Conservation (phyloP, 2,113 vertebrate genomes). For the Lanius collurio region DNA sequence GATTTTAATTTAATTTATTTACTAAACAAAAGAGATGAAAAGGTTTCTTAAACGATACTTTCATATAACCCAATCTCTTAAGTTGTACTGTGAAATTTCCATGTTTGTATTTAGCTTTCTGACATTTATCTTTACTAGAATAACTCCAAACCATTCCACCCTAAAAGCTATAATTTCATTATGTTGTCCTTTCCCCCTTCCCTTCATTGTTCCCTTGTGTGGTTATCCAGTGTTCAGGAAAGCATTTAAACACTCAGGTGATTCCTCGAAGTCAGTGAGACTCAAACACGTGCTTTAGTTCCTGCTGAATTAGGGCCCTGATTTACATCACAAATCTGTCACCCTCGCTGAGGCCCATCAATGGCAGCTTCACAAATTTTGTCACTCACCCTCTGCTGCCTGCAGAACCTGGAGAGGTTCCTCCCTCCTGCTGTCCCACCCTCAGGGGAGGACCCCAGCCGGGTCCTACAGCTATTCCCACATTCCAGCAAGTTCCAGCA, state of each 20-base stretch:
- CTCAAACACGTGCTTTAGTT: background rate
- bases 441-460: background rate
- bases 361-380: background rate
- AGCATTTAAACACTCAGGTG: background rate
- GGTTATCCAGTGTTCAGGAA: background rate
- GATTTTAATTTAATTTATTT: background rate
- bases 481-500: constrained; percentile 56
- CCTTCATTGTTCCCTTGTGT: background rate
- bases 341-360: background rate
- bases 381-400: background rate
- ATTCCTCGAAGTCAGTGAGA: background rate
- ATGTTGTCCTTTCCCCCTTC: background rate
- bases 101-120: background rate
- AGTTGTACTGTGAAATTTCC: background rate
- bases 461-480: background rate
- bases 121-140: background rate
- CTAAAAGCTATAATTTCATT: background rate
- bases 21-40: background rate
- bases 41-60: background rate
- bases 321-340: background rate
- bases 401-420: background rate
- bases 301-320: constrained; percentile 6
- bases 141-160: background rate
- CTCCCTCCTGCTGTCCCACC: background rate
- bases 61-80: background rate